These are phyloP conservation scores for Pammene aurita DNA, from an alignment of 2,888 invertebrate genomes.

Conservation along the genomic window DNA sequence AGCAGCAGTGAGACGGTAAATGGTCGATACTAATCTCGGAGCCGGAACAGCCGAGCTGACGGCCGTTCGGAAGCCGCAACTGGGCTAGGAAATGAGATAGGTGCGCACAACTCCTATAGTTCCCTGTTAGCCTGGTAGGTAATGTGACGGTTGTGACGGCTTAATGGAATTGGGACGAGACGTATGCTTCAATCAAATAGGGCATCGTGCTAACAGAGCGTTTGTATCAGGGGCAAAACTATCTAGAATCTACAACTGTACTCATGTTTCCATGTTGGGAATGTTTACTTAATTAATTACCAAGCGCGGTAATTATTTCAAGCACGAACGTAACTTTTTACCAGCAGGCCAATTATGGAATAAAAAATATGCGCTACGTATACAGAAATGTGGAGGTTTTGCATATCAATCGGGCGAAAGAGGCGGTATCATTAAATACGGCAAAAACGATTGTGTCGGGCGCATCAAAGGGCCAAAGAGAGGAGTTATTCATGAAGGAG, in stretches of 20 bases:
- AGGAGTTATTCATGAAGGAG: conserved; percentile 72
- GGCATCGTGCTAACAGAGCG: conserved; percentile 22
- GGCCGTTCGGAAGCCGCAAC: conserved; percentile 79
- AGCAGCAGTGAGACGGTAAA: conserved; percentile 73
- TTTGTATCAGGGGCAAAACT: conserved; percentile 27
- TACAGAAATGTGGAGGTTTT: conserved; percentile 55
- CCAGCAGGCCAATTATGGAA: conserved; percentile 32
- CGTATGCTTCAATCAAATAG: conserved; percentile 42
- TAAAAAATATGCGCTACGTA: conserved; percentile 32
- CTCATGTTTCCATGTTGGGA: conserved; percentile 36
- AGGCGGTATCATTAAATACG: conserved; percentile 63
- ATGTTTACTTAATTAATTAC: conserved; percentile 34
- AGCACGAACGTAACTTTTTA: conserved; percentile 35
- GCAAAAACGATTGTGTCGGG: conserved; percentile 48
- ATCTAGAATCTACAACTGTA: conserved; percentile 32
- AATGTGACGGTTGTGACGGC: conserved; percentile 48
- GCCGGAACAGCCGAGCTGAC: conserved; percentile 78
- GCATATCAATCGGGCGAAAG: conserved; percentile 78
- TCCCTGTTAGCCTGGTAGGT: conserved; percentile 57
- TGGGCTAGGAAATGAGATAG: conserved; percentile 84
- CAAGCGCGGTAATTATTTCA: conserved; percentile 35
- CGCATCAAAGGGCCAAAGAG: conserved; percentile 49
- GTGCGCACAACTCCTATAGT: conserved; percentile 68
- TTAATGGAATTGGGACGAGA: conserved; percentile 67
- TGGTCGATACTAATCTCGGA: conserved; percentile 81